Base-by-base conservation (phyloP, 2,113 vertebrate genomes). In the Macquaria ambigua region DNA sequence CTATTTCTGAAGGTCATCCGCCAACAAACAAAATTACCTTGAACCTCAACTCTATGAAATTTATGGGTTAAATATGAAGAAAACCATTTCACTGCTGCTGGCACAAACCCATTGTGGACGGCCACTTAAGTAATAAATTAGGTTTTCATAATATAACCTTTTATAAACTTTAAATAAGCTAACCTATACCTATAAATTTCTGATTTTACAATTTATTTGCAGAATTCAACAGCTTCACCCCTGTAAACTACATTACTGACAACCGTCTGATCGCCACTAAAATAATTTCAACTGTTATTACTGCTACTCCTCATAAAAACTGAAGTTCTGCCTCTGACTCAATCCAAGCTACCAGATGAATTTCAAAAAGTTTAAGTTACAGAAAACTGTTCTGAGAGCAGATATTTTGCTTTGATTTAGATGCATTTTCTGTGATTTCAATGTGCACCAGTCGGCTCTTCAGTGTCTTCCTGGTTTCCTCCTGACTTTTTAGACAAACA, bases 401-500 rank as follows among this genome's bases (percentile, higher is more conserved):
- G 14, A 50, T 69, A 11, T 37, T 39, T 55, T 12, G 9, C 8
- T 75, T 21, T 8, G 7, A 31, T 31, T 11, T 6, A 31, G 5
- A 61, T 23, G 16, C 8, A 1, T 48, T 70, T 61, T 79, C 10
- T 62, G 34, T 21, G 9, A 46, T 10, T 20, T 71, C 20, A 21
- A 14, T 21, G 62, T 9, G 55, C 48, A 69, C 0, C 16, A 10
- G 70, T 25, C 28, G 0, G 11, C n/a, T 66, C 41, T 14, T 64
- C 50, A 7, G 43, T 16, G n/a, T 46, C 43, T 71, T 84, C 50
- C 50, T 41, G 64, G 58, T 71, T 28, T 83, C 64, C 16, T 79
- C 37, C 58, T 8, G 52, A 70, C n/a, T 76, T 31, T 77, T 78
- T 55, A 21, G 18, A 81, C 52, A 87, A 88, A 89, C 85, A 85